These are phyloP conservation scores for Monoplex corrugatus DNA, from an alignment of 2,888 invertebrate species.

Conservation along the genomic window DNA sequence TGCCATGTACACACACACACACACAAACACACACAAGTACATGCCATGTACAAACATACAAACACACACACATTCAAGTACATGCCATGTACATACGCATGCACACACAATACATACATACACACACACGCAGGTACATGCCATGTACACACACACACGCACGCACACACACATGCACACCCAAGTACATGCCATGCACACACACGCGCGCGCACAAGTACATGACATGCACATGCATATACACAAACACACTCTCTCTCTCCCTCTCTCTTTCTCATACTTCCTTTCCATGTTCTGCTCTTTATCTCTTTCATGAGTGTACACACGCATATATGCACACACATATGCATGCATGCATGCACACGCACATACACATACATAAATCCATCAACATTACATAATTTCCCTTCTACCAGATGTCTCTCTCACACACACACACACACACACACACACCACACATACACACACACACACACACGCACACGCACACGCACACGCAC, in stretches of 20 bases:
- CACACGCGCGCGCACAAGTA: background rate
- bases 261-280: background rate
- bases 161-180: background rate
- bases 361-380: background rate
- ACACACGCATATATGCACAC: background rate
- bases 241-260: background rate
- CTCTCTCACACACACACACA: background rate
- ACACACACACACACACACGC: background rate
- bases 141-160: conserved; percentile 21
- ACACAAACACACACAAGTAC: background rate
- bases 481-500: conserved; percentile 5
- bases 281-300: too few species aligned
- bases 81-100: too few species aligned
- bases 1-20: background rate
- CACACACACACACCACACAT: too few species aligned
- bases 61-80: background rate
- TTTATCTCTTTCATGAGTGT: too few species aligned
- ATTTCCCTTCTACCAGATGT: background rate
- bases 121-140: background rate
- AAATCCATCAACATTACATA: background rate
- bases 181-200: too few species aligned
- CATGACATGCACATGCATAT: background rate
- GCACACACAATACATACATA: too few species aligned
- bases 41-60: background rate
- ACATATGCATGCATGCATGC: too few species aligned